Evolutionary conservation across 2,888 invertebrate genomes (phyloP), one percentile per base, ranked within the genome.

Genomic region (Flabesymbios commensalis): DNA sequence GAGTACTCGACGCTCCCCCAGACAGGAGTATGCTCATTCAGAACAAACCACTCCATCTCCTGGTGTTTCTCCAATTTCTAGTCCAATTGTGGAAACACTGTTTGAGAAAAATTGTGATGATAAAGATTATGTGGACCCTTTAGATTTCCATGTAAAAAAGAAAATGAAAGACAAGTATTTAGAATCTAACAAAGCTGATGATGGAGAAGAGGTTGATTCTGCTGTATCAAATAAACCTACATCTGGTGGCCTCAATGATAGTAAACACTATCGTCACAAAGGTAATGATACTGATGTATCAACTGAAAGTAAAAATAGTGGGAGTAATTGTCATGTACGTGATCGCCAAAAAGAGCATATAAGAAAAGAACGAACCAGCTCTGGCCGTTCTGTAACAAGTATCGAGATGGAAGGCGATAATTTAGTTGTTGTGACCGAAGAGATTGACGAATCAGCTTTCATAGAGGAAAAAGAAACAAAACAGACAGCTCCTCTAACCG

Each of bases 391-490:
- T n/a, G 63, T 67, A 3, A 61, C 69, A 4, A 80, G 79, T 61
- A 80, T 83, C 36, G 81, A 82, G 69, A 82, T 83, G 79, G 78
- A 80, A 17, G 83, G 83, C 17, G 83, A 83, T 64, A 78, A 77
- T 53, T 73, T 83, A 29, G 76, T 77, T 29, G 79, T 82, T 7
- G 77, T 78, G 1, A 78, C 77, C 43, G 76, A 74, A 17, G 65
- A 66, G 3, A 43, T 49, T 10, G 61, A 54, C 17, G 57, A 48
- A 24, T 31, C 47, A 3, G 26, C 41, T 28, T 45, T 45, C 45
- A 10, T 45, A 69, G 7, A 19, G 19, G 19, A 36, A 17, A 28
- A 62, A 14, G 43, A 43, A 14, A 31, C 51, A 42, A 24, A 24
- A 42, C 42, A 33, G 17, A 39, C 48, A 52, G 48, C 31, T 32